phyloP scores from a whole-genome alignment of 2,888 invertebrate species.

The Minunthozetes semirufus region DNA sequence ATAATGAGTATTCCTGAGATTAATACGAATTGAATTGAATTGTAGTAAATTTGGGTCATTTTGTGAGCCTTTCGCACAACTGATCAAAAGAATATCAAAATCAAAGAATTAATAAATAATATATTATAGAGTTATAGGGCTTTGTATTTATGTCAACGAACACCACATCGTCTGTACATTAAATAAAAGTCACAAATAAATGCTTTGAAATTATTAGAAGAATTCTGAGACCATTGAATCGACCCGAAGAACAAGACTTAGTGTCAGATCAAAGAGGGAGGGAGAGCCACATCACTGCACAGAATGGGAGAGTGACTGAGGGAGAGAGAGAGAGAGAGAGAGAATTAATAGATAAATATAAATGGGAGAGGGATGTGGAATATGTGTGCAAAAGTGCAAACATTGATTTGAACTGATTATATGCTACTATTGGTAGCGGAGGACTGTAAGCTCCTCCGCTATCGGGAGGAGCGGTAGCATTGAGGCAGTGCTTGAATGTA shows the following conservation, averaged over 20 bases:
- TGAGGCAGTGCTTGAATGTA: not conserved
- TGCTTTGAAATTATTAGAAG: not conserved
- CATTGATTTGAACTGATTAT: conserved; percentile 17
- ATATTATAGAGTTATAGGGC: not conserved
- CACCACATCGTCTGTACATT: not conserved
- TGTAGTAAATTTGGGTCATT: too few relatives aligned
- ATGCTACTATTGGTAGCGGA: not conserved
- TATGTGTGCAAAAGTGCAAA: conserved; percentile 1
- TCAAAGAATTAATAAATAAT: too few relatives aligned
- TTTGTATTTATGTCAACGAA: not conserved
- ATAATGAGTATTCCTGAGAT: too few relatives aligned
- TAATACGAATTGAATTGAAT: too few relatives aligned
- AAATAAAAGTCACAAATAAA: not conserved
- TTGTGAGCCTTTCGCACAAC: too few relatives aligned
- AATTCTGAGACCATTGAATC: not conserved
- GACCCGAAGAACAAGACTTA: not conserved
- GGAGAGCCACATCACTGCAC: not conserved
- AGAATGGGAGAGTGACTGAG: not conserved
- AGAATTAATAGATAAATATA: not conserved
- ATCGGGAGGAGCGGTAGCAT: not conserved
- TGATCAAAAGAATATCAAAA: too few relatives aligned
- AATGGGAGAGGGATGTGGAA: not conserved
- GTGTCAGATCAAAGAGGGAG: not conserved
- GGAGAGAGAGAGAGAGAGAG: not conserved
- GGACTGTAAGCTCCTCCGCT: not conserved